These are phyloP conservation scores for Drosophila tropicalis DNA, from an alignment of 1,140 invertebrate species.

Conservation along the genomic window DNA sequence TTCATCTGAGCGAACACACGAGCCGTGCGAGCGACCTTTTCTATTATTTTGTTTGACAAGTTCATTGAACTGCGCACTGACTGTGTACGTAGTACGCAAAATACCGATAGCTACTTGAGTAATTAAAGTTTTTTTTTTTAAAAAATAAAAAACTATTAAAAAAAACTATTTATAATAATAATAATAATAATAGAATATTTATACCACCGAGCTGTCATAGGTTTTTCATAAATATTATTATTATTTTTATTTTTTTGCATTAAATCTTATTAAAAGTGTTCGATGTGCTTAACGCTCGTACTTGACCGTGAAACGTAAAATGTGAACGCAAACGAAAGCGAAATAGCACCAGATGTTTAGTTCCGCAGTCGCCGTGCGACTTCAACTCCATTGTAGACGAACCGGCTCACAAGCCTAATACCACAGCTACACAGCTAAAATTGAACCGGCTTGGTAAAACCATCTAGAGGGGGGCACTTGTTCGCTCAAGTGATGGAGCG, in stretches of 20 bases:
- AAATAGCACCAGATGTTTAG: conserved; percentile 57
- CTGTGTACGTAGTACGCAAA: conserved; percentile 65
- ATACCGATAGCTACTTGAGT: conserved; percentile 71
- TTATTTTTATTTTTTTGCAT: conserved; percentile 63
- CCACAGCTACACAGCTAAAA: conserved; percentile 7
- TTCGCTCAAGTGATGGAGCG: conserved; percentile 71
- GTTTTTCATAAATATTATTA: conserved; percentile 45
- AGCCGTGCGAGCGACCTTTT: conserved; percentile 56
- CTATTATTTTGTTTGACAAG: conserved; percentile 26
- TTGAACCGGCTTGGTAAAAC: conserved; percentile 3
- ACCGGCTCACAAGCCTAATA: conserved; percentile 61
- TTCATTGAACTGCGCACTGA: conserved; percentile 59
- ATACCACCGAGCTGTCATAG: conserved; percentile 48
- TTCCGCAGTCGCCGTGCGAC: conserved; percentile 59
- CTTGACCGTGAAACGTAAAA: conserved; percentile 70
- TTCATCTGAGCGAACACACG: conserved; percentile 27
- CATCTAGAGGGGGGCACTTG: conserved; percentile 59
- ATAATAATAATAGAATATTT: background rate
- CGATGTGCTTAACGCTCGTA: conserved; percentile 45
- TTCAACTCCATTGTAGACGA: background rate
- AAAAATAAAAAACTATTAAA: conserved; percentile 43
- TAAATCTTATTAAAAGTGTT: conserved; percentile 63
- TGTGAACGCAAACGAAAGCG: conserved; percentile 57
- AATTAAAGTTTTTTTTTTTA: conserved; percentile 42
- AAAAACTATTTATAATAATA: conserved; percentile 19